phyloP scores from a whole-genome alignment of 2,797 vertebrate genomes.

The Enteromius trimaculatus region DNA sequence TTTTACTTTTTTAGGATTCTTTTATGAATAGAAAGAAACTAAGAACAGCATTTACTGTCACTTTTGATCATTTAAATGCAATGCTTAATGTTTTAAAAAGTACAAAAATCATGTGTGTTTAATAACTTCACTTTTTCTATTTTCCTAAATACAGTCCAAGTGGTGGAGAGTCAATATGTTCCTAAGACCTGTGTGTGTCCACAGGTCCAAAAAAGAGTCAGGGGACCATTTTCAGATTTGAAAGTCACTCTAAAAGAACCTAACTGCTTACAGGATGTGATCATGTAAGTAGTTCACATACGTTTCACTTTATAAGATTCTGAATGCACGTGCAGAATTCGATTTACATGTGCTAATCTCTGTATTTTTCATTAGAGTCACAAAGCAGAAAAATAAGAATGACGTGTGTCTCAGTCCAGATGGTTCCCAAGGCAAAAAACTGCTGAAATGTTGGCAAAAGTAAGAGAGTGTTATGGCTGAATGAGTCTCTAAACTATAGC shows the following conservation, averaged over 20 bases:
- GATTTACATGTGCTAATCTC: slow-evolving; percentile 14
- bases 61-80: background rate
- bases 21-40: background rate
- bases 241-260: slow-evolving; percentile 61
- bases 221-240: slow-evolving; percentile 65
- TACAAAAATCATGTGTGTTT: background rate
- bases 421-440: slow-evolving; percentile 63
- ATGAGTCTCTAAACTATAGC: background rate
- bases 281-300: slow-evolving; percentile 75
- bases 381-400: slow-evolving; percentile 43
- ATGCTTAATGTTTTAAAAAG: background rate
- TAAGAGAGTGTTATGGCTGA: slow-evolving; percentile 57
- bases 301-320: background rate
- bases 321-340: background rate
- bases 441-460: slow-evolving; percentile 77
- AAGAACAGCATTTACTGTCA: background rate
- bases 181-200: slow-evolving; percentile 78
- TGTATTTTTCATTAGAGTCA: slow-evolving; percentile 71
- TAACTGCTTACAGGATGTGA: slow-evolving; percentile 69
- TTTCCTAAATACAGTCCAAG: slow-evolving; percentile 63
- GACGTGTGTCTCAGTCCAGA: slow-evolving; percentile 72
- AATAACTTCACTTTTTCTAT: background rate
- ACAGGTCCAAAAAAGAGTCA: slow-evolving; percentile 20
- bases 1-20: background rate
- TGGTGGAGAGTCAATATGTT: slow-evolving; percentile 63